Percentiles rank a stretch among this genome's conserved stretches.
These are phyloP conservation scores for Coptodon rendalli DNA, from an alignment of 2,113 vertebrate genomes.

Conservation along the genomic window DNA sequence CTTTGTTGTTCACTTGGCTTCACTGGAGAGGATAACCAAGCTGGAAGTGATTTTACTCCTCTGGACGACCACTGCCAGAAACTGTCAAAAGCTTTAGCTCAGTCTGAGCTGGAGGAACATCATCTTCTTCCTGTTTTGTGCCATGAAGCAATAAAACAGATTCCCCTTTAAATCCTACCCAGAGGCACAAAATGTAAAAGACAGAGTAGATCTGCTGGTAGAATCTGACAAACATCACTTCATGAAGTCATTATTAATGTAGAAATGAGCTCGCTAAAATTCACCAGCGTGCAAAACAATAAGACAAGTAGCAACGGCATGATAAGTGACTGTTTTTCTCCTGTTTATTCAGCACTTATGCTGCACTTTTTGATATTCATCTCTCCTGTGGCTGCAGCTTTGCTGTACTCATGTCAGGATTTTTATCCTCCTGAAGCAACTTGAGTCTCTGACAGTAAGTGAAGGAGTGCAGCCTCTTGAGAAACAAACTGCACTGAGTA, in stretches of 20 bases:
- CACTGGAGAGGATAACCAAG: neutral
- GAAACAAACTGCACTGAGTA: conserved; percentile 8
- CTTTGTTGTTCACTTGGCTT: neutral
- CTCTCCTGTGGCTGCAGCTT: neutral
- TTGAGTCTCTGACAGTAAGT: conserved; percentile 16
- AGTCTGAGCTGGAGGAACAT: neutral
- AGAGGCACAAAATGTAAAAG: conserved; percentile 6
- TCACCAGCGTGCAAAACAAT: accelerated
- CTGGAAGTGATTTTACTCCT: neutral
- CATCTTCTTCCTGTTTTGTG: neutral
- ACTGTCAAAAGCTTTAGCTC: neutral
- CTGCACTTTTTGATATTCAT: neutral
- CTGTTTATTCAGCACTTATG: neutral
- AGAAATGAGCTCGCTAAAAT: neutral
- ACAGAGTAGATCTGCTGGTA: neutral
- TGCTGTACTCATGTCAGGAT: neutral
- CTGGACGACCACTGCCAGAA: neutral
- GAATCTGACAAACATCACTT: neutral
- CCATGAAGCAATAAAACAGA: conserved; percentile 9
- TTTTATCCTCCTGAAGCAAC: conserved; percentile 9
- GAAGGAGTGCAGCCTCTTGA: conserved; percentile 52
- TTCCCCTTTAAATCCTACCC: neutral
- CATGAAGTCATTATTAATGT: neutral
- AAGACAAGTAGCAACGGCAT: neutral
- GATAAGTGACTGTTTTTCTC: neutral